Conservation (phyloP, 2,113 vertebrate species). For the Dipodomys ordii region DNA sequence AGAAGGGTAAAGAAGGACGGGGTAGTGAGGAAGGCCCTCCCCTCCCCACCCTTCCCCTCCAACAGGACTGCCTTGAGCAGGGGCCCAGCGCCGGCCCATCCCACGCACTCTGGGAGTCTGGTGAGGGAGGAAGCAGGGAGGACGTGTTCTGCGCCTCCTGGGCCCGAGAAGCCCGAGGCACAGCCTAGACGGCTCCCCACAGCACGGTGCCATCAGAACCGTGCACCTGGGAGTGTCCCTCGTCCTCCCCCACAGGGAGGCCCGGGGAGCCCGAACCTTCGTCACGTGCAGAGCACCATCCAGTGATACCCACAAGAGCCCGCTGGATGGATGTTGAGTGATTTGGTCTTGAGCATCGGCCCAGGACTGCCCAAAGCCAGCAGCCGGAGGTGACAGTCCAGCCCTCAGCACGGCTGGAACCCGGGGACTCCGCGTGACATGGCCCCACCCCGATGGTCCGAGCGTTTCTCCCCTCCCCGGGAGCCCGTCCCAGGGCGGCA, state of each 20-base stretch:
- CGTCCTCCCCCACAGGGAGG: background rate
- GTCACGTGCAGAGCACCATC: background rate
- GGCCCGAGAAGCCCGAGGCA: background rate
- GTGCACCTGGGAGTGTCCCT: background rate
- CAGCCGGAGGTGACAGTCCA: background rate
- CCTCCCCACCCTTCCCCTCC: background rate
- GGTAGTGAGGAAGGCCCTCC: background rate
- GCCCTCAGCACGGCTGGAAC: background rate
- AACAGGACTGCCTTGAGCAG: background rate
- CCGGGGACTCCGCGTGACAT: background rate
- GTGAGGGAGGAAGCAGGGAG: no score
- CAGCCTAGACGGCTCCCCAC: background rate
- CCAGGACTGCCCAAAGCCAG: no score
- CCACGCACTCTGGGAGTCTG: no score
- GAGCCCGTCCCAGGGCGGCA: background rate
- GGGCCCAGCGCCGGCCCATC: no score
- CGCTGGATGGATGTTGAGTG: no score
- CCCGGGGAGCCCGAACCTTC: background rate
- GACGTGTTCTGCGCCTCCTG: rapidly evolving
- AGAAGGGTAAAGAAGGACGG: background rate
- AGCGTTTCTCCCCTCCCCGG: no score
- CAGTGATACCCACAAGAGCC: rapidly evolving
- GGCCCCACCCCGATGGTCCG: no score
- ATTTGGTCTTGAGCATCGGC: no score
- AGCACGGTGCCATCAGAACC: no score